A percentile compares a stretch with the other conserved stretches of the same genome.
Conservation (phyloP, 2,113 vertebrate genomes). For the Bubo blakistoni region DNA sequence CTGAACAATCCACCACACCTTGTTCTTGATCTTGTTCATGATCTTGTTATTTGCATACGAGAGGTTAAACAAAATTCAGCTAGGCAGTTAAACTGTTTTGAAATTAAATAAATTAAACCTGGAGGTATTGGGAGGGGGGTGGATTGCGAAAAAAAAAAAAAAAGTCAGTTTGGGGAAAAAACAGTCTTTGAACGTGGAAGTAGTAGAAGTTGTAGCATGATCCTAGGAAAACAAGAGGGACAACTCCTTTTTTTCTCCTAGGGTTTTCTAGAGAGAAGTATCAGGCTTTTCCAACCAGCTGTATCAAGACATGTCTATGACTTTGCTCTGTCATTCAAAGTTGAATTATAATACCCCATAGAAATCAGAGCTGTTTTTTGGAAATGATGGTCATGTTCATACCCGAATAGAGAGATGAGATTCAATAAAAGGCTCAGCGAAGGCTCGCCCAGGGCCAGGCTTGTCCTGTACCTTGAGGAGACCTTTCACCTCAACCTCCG, state of each 20-base stretch:
- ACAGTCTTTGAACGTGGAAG: not conserved
- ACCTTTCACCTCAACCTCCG: not conserved
- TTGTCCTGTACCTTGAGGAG: not conserved
- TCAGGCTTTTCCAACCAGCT: not conserved
- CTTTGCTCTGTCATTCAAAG: not conserved
- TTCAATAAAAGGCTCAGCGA: not conserved
- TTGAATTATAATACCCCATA: not conserved
- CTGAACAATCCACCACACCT: not conserved
- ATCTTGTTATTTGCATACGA: not conserved
- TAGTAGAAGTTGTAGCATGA: not conserved
- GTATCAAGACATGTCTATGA: not conserved
- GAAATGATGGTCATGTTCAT: not conserved
- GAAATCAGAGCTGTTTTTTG: not conserved
- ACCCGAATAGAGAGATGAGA: accelerated
- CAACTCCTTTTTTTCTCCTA: not conserved
- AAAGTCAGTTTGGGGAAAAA: not conserved
- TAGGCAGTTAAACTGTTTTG: not conserved
- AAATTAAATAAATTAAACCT: not conserved
- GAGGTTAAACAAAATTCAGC: not conserved
- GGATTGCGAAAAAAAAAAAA: not conserved
- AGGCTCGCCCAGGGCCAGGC: no score
- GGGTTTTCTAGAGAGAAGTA: not conserved
- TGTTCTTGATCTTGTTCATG: not conserved
- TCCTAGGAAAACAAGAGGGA: not conserved
- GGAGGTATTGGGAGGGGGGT: not conserved